Base-by-base conservation (phyloP, 2,888 invertebrate genomes). In the Dorcus parallelipipedus region DNA sequence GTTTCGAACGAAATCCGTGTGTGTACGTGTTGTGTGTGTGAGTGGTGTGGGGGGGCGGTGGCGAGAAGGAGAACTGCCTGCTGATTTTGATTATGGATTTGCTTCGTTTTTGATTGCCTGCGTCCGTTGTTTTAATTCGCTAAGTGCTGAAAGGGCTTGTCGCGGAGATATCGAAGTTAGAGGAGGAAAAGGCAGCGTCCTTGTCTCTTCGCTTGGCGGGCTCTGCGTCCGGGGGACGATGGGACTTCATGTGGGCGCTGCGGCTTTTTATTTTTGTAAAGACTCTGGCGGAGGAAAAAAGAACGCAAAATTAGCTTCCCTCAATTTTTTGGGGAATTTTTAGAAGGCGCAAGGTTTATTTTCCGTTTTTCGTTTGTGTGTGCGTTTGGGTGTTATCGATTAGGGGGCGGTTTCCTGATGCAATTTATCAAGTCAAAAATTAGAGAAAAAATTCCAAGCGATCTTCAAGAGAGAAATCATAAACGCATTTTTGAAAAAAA, bases 171-270 rank as follows among this genome's bases (percentile, higher is more conserved):
- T 70, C 68, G 63, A 68, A 67, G 51, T 56, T 63, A 60, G 64
- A 56, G 50, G 64, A 56, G 50, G 64, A 70, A 70, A 70, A 71
- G 43, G 64, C 61, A 42, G 59, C 51, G 53, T 65, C 65, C 53
- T 59, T 66, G 50, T 65, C 64, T 60, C 56, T 65, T 59, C 63
- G 57, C 48, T 53, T 67, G 26, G 59, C 86, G 67, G 85, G 85
- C 79, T 90, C 91, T 79, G 89, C 86, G 82, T 94, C 93, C 78
- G 90, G 89, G 72, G 93, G 91, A 77, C 93, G 89, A 83, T 98
- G 98, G 69, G 95, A 96, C 84, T 98, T 98, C 97, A 98, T 97
- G 83, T 98, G 98, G 67, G 97, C 97, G 83, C 96, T 97, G 81
- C 97, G 90, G 84, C 97, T 97, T 85, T 97, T 96, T 77, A 97